Conservation (phyloP, 1,140 invertebrate species). For the Pseudomyrmex gracilis region DNA sequence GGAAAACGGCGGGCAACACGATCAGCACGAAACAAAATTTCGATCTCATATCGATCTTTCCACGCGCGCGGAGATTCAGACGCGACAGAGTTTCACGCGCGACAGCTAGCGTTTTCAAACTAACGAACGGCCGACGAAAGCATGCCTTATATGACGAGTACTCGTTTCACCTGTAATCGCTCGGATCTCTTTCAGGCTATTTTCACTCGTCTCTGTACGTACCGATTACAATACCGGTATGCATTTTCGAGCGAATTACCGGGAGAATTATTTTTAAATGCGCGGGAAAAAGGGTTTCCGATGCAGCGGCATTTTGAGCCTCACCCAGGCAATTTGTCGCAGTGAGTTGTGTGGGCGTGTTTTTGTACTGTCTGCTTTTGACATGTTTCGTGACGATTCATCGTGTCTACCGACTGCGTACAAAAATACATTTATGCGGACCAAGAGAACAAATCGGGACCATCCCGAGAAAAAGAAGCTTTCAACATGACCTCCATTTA, state of each 20-base stretch:
- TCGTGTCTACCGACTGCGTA: slow-evolving; percentile 38
- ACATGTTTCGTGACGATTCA: slow-evolving; percentile 24
- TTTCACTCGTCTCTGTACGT: slow-evolving; percentile 64
- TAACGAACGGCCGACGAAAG: slow-evolving; percentile 78
- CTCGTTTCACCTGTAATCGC: slow-evolving; percentile 41
- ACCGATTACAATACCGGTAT: not conserved
- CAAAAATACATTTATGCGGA: slow-evolving; percentile 57
- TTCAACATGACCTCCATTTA: slow-evolving; percentile 44
- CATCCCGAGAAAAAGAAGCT: slow-evolving; percentile 4
- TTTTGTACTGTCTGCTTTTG: not conserved
- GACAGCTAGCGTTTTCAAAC: slow-evolving; percentile 81
- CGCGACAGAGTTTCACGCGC: slow-evolving; percentile 55
- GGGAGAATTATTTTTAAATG: no score
- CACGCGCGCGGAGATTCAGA: slow-evolving; percentile 26
- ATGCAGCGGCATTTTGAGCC: no score
- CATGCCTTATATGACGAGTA: slow-evolving; percentile 79
- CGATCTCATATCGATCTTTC: slow-evolving; percentile 68
- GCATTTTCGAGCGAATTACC: not conserved
- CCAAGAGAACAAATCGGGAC: slow-evolving; percentile 36
- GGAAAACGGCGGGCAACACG: slow-evolving; percentile 48
- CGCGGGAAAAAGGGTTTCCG: no score
- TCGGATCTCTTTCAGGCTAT: slow-evolving; percentile 62
- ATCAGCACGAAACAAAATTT: slow-evolving; percentile 54
- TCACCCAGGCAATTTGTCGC: no score
- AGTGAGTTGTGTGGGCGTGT: not conserved